These are phyloP conservation scores for Planococcus citri DNA, from an alignment of 1,140 invertebrate species.

Conservation along the genomic window DNA sequence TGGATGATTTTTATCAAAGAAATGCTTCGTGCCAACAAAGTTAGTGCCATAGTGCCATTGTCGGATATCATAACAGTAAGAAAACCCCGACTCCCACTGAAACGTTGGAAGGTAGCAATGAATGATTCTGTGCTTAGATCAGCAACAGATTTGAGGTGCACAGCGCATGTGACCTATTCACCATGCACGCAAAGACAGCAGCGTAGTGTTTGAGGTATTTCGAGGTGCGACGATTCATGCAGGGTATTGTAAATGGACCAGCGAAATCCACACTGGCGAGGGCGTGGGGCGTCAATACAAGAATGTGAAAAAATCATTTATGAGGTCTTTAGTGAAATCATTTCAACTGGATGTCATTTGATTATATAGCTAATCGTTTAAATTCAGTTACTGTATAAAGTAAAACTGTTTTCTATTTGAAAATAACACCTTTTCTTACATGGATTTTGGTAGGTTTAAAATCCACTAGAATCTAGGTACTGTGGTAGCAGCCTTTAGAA, in stretches of 20 bases:
- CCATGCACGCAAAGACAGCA: slow-evolving; percentile 24
- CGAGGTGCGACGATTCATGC: slow-evolving; percentile 21
- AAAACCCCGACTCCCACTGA: slow-evolving; percentile 33
- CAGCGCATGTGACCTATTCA: slow-evolving; percentile 27
- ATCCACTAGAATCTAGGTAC: too few species aligned
- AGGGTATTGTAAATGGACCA: slow-evolving; percentile 31
- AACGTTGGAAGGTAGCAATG: slow-evolving; percentile 34
- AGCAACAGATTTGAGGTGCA: slow-evolving; percentile 30
- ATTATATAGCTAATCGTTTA: too few species aligned
- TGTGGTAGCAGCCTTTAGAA: too few species aligned
- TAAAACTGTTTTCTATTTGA: too few species aligned
- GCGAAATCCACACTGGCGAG: slow-evolving; percentile 32
- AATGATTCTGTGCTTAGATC: slow-evolving; percentile 25
- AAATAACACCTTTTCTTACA: too few species aligned
- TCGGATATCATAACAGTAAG: slow-evolving; percentile 31
- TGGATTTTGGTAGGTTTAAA: too few species aligned
- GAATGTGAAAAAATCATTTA: too few species aligned
- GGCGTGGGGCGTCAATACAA: too few species aligned
- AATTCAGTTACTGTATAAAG: too few species aligned
- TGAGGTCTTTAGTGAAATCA: too few species aligned
- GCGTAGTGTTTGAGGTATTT: slow-evolving; percentile 29
- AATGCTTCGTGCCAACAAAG: slow-evolving; percentile 27
- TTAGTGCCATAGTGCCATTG: slow-evolving; percentile 34
- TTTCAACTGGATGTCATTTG: too few species aligned
- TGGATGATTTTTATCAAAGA: neutral